These are phyloP conservation scores for Heliconius melpomene DNA, from an alignment of 1,140 invertebrate genomes.

Conservation along the genomic window DNA sequence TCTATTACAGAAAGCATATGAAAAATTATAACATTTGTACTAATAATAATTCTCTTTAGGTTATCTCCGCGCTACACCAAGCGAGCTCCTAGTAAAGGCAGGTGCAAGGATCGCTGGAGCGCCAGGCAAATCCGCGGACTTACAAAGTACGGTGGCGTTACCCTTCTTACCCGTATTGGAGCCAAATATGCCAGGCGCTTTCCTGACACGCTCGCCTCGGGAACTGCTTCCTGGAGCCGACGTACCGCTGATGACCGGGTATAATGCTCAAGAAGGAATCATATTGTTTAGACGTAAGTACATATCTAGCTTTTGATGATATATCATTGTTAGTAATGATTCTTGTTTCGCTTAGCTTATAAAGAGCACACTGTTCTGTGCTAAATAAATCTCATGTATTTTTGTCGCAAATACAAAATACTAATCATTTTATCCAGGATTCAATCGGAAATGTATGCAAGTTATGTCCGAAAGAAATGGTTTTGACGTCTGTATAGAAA, in stretches of 20 bases:
- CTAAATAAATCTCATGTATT: too few relatives aligned
- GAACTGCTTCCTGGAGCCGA: slow-evolving; percentile 75
- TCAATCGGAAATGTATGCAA: too few relatives aligned
- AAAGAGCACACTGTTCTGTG: too few relatives aligned
- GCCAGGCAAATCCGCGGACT: slow-evolving; percentile 73
- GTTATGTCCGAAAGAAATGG: too few relatives aligned
- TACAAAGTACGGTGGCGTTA: slow-evolving; percentile 79
- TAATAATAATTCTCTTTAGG: slow-evolving; percentile 45
- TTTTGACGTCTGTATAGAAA: too few relatives aligned
- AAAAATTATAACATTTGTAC: neutral
- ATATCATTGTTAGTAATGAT: neutral
- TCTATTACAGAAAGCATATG: too few relatives aligned
- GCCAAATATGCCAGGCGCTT: slow-evolving; percentile 68
- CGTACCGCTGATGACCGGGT: slow-evolving; percentile 82
- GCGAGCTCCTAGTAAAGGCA: slow-evolving; percentile 76
- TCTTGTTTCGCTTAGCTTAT: too few relatives aligned
- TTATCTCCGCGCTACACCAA: slow-evolving; percentile 74
- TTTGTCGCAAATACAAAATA: too few relatives aligned
- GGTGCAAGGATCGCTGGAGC: slow-evolving; percentile 64
- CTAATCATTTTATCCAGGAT: too few relatives aligned
- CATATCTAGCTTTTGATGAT: neutral
- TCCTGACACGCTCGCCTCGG: slow-evolving; percentile 81
- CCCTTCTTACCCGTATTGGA: slow-evolving; percentile 79
- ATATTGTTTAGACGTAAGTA: slow-evolving; percentile 79
- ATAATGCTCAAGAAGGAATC: slow-evolving; percentile 82